Evolutionary conservation across 2,888 invertebrate genomes (phyloP), one percentile per base, ranked within the genome.

Genomic region (Drosophila mettleri): DNA sequence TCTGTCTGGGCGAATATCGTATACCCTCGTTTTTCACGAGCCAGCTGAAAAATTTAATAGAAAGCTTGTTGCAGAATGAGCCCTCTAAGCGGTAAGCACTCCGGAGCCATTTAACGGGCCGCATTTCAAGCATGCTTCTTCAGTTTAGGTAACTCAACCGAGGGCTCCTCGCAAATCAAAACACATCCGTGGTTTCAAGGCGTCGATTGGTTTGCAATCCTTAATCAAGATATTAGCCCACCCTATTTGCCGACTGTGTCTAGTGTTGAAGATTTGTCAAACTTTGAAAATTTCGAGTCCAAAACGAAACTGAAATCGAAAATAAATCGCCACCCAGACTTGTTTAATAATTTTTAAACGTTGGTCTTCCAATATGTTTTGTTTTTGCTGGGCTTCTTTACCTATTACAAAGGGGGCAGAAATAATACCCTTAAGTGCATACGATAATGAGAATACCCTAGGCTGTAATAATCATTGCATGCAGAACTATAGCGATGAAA

Each of bases 131-230:
- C 29, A 10, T 16, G 27, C 29, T 57, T 62, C 53, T 60, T 57
- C 58, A 95, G 98, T 54, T 96, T 94, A 91, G 99, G 99, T 39
- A 96, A 97, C 90, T 93, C 97, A 79, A 96, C 96, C 92, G 95
- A 95, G 70, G 98, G 98, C 7, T 94, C 95, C 4, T 94, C 94
- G 81, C 98, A 98, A 89, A 96, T 99, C 74, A 99, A 98, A 92
- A 94, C 93, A 66, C 98, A 98, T 92, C 93, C 94, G 54, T 99
- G 98, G 98, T 99, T 98, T 90, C 93, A 94, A 53, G 94, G 94
- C 6, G 94, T 95, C 14, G 95, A 97, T 89, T 99, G 98, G 98
- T 94, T 95, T 62, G 94, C 94, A 18, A 93, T 98, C 70, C 95
- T 97, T 74, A 95, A 96, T 90, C 95, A 96, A 90, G 95, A 95